Percentiles rank a stretch among this genome's conserved stretches.
Evolutionary conservation across 1,140 invertebrate species (phyloP).

Genomic region (Calliopsis andreniformis): DNA sequence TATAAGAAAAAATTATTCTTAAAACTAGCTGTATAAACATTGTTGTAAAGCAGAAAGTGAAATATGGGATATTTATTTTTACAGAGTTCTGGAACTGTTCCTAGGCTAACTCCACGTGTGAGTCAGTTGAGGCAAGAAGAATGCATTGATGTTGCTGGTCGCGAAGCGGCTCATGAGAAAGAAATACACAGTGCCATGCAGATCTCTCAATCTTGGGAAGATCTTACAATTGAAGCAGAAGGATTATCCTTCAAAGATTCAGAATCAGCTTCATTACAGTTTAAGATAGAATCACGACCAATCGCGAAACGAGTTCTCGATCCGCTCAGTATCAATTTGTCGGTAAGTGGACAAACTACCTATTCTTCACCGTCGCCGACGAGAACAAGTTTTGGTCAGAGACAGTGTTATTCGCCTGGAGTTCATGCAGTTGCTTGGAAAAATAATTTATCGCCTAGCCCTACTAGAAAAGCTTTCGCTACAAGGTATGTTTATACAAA

Average conservation of each 20-base stretch:
- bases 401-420: slow-evolving; percentile 86
- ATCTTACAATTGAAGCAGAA: slow-evolving; percentile 89
- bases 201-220: slow-evolving; percentile 95
- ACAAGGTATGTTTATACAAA: slow-evolving; percentile 80
- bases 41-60: neutral
- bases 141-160: slow-evolving; percentile 89
- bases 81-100: slow-evolving; percentile 81
- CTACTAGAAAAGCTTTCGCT: slow-evolving; percentile 89
- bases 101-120: slow-evolving; percentile 90
- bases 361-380: slow-evolving; percentile 87
- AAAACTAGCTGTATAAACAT: too few species aligned
- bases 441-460: slow-evolving; percentile 88
- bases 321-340: slow-evolving; percentile 77
- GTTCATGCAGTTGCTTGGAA: slow-evolving; percentile 83
- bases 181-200: slow-evolving; percentile 93
- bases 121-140: slow-evolving; percentile 94
- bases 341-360: slow-evolving; percentile 75
- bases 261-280: slow-evolving; percentile 74
- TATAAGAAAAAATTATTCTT: too few species aligned
- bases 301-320: slow-evolving; percentile 76
- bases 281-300: slow-evolving; percentile 75
- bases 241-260: slow-evolving; percentile 79
- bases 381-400: slow-evolving; percentile 79
- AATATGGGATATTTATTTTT: slow-evolving; percentile 25
- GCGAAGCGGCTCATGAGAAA: slow-evolving; percentile 94